Evolutionary conservation across 2,888 invertebrate species (phyloP), one percentile per base, ranked within the genome.

Genomic region (Diarsia rubi): DNA sequence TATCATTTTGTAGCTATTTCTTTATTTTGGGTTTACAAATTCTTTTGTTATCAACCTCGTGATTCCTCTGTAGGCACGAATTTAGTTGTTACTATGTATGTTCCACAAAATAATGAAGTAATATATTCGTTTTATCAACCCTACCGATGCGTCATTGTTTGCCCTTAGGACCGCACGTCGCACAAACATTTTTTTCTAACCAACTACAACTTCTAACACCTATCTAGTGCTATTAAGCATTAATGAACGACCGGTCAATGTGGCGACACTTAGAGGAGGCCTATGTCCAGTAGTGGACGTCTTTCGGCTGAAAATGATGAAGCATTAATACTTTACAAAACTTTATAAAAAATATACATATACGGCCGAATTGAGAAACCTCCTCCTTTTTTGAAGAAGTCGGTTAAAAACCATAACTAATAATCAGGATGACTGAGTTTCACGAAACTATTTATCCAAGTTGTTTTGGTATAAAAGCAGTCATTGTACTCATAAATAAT

Each of bases 81-180:
- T 24, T 54, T 24, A 54, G 2, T 31, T 19, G 6, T 27, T 37
- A 21, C 14, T 19, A 37, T 19, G 3, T 19, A 37, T 19, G 3
- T 49, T 76, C 31, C 3, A 27, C 49, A 65, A 71, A 60, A 52
- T 57, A 44, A 49, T 24, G 24, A 54, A 68, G 6, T 47, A 47
- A 45, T 60, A 16, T 14, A 57, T 42, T 12, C 66, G n/a, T 47
- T 69, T n/a, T 31, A 59, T 24, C 24, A 69, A 24, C 45, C 3
- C 68, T 80, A 59, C 59, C 27, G 44, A 24, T 69, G 64, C 62
- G 59, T 69, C 57, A 69, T 54, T 49, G 69, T 59, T 67, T 79
- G 59, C 47, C 66, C 54, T 72, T 42, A 65, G 69, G n/a, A 27
- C 45, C 24, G 37, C 54, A 71, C 49, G 14, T 49, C 24, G 37